Base-by-base conservation (phyloP, 2,888 invertebrate species). In the Scelioninae gen. 1 region DNA sequence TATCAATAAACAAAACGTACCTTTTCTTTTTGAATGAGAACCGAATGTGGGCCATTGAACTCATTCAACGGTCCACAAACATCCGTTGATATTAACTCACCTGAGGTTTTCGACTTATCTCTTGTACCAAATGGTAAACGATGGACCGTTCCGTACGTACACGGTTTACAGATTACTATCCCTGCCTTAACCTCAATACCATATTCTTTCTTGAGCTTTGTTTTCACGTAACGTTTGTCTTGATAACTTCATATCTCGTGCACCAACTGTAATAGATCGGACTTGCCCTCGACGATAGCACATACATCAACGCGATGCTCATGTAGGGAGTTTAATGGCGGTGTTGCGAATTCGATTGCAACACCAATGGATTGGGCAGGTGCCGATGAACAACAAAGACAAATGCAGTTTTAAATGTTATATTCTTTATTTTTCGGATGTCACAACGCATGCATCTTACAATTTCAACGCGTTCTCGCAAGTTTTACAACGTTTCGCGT, bases 231-330 rank as follows among this genome's bases (percentile, higher is more conserved):
- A 10, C 82, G 84, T 72, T 89, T 89, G 68, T 89, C 87, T 80
- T 89, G 89, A 76, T 89, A 90, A n/a, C 88, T 88, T 87, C 88
- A 89, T 58, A 88, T 88, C 75, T 88, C 87, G 74, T 87, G 86
- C 66, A 88, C 89, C 1, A 88, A 71, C 60, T 89, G 87, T 23
- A 88, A 66, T 56, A 65, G 60, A 15, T 77, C 72, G 23, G 31
- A 66, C 3, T 82, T 60, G 23, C 53, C 72, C n/a, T 29, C 74
- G 15, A 68, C 78, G 29, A 66, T 55, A 32, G 29, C 0, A 58
- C 45, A 71, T 34, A 84, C 66, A 34, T 72, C 77, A 13, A 8
- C 68, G 3, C 23, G 32, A n/a, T 76, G 32, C 49, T 85, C 71
- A 29, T 86, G 86, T 63, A 78, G 43, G 11, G 87, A 49, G 76